Evolutionary conservation across 2,113 vertebrate species (phyloP), one percentile per base, ranked within the genome.

Genomic region (Lipotes vexillifer): DNA sequence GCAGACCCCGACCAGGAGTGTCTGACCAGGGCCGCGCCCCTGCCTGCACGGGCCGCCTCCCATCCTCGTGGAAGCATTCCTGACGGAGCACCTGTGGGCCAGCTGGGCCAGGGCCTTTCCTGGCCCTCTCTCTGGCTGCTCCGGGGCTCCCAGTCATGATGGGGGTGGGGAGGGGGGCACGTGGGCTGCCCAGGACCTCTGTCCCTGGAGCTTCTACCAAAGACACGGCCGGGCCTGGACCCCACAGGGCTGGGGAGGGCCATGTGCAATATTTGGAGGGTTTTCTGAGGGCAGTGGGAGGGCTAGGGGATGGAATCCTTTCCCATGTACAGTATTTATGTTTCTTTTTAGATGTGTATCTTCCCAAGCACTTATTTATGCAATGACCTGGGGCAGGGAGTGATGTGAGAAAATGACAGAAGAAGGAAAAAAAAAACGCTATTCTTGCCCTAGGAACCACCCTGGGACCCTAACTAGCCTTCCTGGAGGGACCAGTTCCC

Each of bases 281-380:
- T 87, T 88, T 95, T 95, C 95, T 77, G 87, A 92, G 68, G 94
- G 90, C 97, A 91, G 66, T 20, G 72, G 94, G 91, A 65, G 92
- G 92, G 92, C 86, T 74, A 21, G 78, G 94, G 77, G 78, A 55
- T 9, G n/a, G 65, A 85, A 93, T 31, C 97, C 92, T 97, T 97
- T 94, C 96, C 97, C 80, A 0, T 97, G 97, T 98, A 98, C 97
- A 98, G 98, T 98, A 98, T 98, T 98, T 98, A 98, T 98, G 97
- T 98, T 97, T 61, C 94, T 97, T 96, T 98, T 81, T 94, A 96
- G 96, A 97, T 77, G 93, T 92, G 88, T 96, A 93, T 93, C 92
- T 97, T 96, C 96, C 97, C 94, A 68, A 98, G 98, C 97, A 97
- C 97, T 98, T 98, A 98, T 98, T 98, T 98, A 98, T 98, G 96